Base-by-base conservation (phyloP, 1,140 invertebrate genomes). In the Steinernema khuongi region DNA sequence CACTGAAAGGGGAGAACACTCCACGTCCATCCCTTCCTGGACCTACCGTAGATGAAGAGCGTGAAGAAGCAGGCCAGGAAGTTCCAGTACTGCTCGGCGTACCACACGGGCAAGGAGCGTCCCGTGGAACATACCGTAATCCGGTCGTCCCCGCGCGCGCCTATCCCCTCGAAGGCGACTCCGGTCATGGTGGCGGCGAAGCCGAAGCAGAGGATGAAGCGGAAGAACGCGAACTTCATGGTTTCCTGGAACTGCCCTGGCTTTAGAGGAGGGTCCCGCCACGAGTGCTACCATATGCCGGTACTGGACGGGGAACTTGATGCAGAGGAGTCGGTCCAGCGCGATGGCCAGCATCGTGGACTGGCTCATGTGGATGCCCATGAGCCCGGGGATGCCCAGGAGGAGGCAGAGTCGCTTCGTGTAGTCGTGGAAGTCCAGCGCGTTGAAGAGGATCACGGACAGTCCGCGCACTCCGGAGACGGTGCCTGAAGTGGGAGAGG, bases 31-130 rank as follows among this genome's bases (percentile, higher is more conserved):
- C n/a, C n/a, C n/a, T n/a, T n/a, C n/a, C n/a, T n/a, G n/a, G n/a
- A n/a, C n/a, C n/a, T n/a, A n/a, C n/a, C 50, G 19, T 60, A 60
- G 22, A 60, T 60, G 50, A 60, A 60, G 50, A 60, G 50, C 11
- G 50, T 60, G 19, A 60, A 60, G 50, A 60, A 60, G 19, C 50
- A 60, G 50, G 50, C 50, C 14, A 60, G 50, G 26, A 17, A 60
- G 22, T n/a, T 22, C 50, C 50, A 60, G 26, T 60, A 60, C 7
- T n/a, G n/a, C n/a, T 7, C 7, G 19, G 50, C 4, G 50, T 60
- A 60, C 7, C 7, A 60, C 14, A 22, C 50, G 50, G 50, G 26
- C 14, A 60, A 22, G 11, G 50, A 60, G 11, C 50, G 50, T 60
- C 50, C 50, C 14, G 50, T 26, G 50, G 50, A 60, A 22, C 50